Evolutionary conservation across 2,888 invertebrate genomes (phyloP).

Genomic region (Serripes groenlandicus): DNA sequence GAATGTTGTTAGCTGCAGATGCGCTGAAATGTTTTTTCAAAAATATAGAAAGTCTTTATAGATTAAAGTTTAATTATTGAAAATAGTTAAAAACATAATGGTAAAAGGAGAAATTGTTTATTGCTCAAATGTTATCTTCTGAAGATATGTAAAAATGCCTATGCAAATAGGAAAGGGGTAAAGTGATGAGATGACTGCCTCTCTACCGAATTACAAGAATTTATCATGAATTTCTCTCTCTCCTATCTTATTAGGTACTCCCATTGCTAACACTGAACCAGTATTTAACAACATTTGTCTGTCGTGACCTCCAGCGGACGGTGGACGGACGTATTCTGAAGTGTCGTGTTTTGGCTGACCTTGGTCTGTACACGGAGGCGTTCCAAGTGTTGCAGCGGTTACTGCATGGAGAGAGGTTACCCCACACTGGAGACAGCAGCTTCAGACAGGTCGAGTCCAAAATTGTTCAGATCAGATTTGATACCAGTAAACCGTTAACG

Average conservation of each 20-base stretch:
- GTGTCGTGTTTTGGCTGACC: conserved; percentile 83
- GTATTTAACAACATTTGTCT: conserved; percentile 84
- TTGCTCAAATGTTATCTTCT: neutral
- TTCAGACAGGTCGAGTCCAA: conserved; percentile 83
- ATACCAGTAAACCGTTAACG: conserved; percentile 80
- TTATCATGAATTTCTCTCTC: too few relatives aligned
- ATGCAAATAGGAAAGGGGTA: neutral
- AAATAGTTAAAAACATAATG: neutral
- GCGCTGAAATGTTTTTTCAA: too few relatives aligned
- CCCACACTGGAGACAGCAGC: conserved; percentile 82
- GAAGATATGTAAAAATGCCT: neutral
- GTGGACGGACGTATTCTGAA: conserved; percentile 85
- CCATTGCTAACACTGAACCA: conserved; percentile 85
- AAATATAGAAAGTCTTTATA: neutral
- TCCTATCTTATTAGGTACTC: conserved; percentile 79
- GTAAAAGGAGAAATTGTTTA: neutral
- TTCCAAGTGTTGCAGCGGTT: conserved; percentile 75
- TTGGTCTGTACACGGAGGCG: conserved; percentile 84
- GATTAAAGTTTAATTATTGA: neutral
- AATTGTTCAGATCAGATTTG: conserved; percentile 74
- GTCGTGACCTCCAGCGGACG: conserved; percentile 84
- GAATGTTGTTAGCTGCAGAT: too few relatives aligned
- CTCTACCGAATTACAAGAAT: too few relatives aligned
- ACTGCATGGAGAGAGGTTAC: conserved; percentile 84
- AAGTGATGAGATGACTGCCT: too few relatives aligned